Evolutionary conservation across 2,797 vertebrate genomes (phyloP), one percentile per base, ranked within the genome.

Genomic region (Glyptemys insculpta): DNA sequence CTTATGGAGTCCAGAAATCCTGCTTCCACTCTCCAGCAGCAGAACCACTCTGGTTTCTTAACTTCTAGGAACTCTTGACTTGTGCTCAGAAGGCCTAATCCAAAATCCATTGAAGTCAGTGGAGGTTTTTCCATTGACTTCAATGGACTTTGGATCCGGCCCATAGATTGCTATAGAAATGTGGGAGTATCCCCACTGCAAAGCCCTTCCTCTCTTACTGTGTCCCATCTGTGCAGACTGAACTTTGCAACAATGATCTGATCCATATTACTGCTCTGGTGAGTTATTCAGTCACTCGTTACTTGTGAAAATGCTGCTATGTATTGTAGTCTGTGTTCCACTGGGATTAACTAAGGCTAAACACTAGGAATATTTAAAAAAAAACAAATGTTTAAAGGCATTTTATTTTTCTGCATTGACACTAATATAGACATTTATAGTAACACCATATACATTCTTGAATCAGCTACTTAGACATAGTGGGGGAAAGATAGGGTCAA

Each of bases 241-340:
- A 96, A 56, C 68, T 91, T 95, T 87, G 37, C 47, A 16, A 47
- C 1, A 0, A 1, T 92, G 84, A 93, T 94, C 87, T 92, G 76
- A 31, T 50, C 34, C 49, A 1, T 41, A 37, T 83, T 93, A 88
- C 89, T 87, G 56, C 52, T 91, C 79, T 94, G 65, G 25, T 94
- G 86, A 88, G 25, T 6, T 94, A 92, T 93, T 92, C 83, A 21
- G 82, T 95, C 31, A 29, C 79, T 84, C 5, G 2, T 91, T 82
- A 50, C 83, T 95, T 56, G 56, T 72, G 84, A 95, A 81, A 59
- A 44, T 47, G 53, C 65, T 89, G 5, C 78, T 79, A 6, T 65
- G 88, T 53, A 41, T 83, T 92, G 65, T 23, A 49, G 25, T 18
- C 23, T 12, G 12, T 91, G 41, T 59, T 87, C 3, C 86, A 34